A percentile compares a stretch with the other conserved stretches of the same genome.
These are phyloP conservation scores for Myrmecobius fasciatus DNA, from an alignment of 2,113 vertebrate genomes.

Conservation along the genomic window DNA sequence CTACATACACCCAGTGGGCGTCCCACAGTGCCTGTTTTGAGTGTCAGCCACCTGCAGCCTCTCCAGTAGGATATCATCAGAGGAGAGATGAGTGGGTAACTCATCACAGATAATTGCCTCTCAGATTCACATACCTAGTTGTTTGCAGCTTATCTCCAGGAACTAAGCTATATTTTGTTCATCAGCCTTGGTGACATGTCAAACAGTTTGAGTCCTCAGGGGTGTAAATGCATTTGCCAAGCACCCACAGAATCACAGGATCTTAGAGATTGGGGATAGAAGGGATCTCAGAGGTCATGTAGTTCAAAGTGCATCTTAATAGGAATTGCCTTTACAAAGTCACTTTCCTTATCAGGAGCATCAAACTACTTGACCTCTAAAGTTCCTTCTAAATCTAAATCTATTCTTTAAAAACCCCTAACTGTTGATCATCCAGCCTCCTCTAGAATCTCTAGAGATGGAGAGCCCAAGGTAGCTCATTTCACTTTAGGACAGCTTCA, in stretches of 20 bases:
- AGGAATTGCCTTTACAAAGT: background rate
- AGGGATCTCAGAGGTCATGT: background rate
- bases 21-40: background rate
- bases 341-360: background rate
- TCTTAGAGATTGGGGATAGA: background rate
- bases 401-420: background rate
- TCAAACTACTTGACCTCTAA: background rate
- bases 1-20: background rate
- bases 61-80: background rate
- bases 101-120: background rate
- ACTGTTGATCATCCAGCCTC: background rate
- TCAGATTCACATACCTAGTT: background rate
- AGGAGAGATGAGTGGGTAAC: conserved; percentile 1
- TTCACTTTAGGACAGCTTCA: background rate
- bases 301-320: background rate
- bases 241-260: background rate
- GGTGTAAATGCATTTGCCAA: background rate
- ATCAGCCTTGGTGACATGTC: background rate
- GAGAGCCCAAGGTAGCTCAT: background rate
- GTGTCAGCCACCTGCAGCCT: background rate
- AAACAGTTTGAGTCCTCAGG: background rate
- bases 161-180: background rate
- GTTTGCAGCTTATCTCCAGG: background rate
- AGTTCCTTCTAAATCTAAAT: background rate
- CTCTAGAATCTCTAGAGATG: background rate